Conservation (phyloP, 2,888 invertebrate genomes). For the Acleris emargana region DNA sequence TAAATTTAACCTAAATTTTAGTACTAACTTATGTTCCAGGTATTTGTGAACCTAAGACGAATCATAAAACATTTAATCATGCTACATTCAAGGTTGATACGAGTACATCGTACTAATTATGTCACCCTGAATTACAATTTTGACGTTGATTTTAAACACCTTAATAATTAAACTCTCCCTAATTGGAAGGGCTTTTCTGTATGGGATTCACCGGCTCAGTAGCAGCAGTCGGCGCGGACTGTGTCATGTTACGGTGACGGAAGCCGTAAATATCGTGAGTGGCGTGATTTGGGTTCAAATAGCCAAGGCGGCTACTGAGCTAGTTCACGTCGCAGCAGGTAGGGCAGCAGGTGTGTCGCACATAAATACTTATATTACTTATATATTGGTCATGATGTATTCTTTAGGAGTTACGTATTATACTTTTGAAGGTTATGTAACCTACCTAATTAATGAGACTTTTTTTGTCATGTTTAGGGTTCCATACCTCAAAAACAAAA, state of each 20-base stretch:
- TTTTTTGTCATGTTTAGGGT: too few species aligned
- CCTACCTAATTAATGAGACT: too few species aligned
- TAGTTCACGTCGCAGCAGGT: conserved; percentile 14
- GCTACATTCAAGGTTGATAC: too few species aligned
- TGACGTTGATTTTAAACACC: too few species aligned
- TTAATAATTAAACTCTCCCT: too few species aligned
- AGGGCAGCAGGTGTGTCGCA: conserved; percentile 4
- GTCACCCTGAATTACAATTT: too few species aligned
- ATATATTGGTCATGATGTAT: too few species aligned
- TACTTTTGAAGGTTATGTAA: too few species aligned
- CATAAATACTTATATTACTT: conserved; percentile 4
- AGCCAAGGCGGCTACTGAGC: conserved; percentile 15
- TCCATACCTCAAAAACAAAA: too few species aligned
- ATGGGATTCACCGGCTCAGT: conserved; percentile 13
- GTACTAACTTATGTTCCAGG: conserved; percentile 11
- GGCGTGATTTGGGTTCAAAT: conserved; percentile 26
- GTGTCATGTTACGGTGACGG: conserved; percentile 18
- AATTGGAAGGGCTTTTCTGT: not conserved
- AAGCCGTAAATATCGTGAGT: conserved; percentile 29
- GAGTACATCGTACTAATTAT: too few species aligned
- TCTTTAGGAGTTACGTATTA: too few species aligned
- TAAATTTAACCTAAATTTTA: conserved; percentile 23
- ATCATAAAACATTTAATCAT: not conserved
- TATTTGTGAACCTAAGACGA: not conserved
- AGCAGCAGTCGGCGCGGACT: conserved; percentile 21